Evolutionary conservation across 2,888 invertebrate species (phyloP), one percentile per base, ranked within the genome.

Genomic region (Caprella mutica): DNA sequence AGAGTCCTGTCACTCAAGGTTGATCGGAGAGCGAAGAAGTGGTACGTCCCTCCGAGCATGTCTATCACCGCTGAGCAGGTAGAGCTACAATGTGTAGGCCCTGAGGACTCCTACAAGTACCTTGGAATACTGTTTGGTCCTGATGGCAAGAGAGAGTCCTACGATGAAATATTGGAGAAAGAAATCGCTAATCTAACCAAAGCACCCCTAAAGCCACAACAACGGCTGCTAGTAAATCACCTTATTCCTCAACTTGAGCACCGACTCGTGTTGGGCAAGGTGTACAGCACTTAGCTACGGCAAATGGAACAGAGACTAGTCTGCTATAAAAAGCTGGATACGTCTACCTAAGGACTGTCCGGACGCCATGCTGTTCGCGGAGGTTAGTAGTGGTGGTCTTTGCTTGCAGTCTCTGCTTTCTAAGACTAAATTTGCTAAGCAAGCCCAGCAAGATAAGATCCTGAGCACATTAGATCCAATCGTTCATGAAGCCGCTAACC

Each of bases 141-240:
- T 1, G 46, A 12, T 3, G 46, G 46, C 8, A 46, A 46, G n/a
- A 4, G 2, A 1, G 26, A 12, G 9, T 9, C 9, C n/a, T 46
- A 46, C 26, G 46, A 17, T n/a, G 29, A 5, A 17, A 5, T 46
- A 2, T 27, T 46, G 24, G 46, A 46, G 6, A 14, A 27, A n/a
- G 46, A 29, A 2, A 24, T 46, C 8, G 3, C 27, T 12, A 4
- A 46, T 8, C 24, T 46, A 26, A 46, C 46, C 8, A 12, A 19
- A 3, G 46, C 46, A 14, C 46, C 46, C 8, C n/a, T 46, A 6
- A 46, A 46, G 46, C 46, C 46, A 5, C 46, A 46, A 17, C 46
- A 46, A 17, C 46, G 46, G 27, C 27, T 46, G 14, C 24, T 46
- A 29, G 27, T 26, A 4, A 24, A 46, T 24, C 46, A 46, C 46